Percentiles rank a stretch among this genome's conserved stretches.
These are phyloP conservation scores for Leucoraja ocellata DNA, from an alignment of 2,797 vertebrate species.

Conservation along the genomic window DNA sequence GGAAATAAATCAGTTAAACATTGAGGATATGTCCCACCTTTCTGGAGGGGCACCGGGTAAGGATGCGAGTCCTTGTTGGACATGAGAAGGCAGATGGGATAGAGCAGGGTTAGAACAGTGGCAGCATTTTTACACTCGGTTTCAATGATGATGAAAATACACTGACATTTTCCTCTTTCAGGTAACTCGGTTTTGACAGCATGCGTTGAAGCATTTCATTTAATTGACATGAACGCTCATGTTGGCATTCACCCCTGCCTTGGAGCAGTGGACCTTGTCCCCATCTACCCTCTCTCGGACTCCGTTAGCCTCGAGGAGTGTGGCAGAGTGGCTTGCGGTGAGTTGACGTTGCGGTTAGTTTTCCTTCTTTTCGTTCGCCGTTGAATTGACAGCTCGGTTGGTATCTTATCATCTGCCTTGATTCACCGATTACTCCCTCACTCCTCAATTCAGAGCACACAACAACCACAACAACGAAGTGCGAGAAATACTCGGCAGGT, in stretches of 20 bases:
- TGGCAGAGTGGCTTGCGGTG: slow-evolving; percentile 61
- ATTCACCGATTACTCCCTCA: not conserved
- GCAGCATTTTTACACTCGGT: not conserved
- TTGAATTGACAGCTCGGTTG: not conserved
- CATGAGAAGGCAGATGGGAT: not conserved
- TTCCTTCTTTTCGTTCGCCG: not conserved
- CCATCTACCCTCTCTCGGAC: slow-evolving; percentile 66
- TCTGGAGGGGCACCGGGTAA: too few species aligned
- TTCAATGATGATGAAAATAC: not conserved
- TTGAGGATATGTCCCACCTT: too few species aligned
- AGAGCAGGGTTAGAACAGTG: not conserved
- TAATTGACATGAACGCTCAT: slow-evolving; percentile 60
- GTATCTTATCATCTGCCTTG: not conserved
- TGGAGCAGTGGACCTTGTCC: slow-evolving; percentile 67
- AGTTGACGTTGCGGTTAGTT: slow-evolving; percentile 33
- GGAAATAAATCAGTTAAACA: too few species aligned
- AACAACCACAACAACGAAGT: not conserved
- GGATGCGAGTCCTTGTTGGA: not conserved
- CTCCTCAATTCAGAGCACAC: not conserved
- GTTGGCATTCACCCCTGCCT: slow-evolving; percentile 65
- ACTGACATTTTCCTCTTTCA: slow-evolving; percentile 44
- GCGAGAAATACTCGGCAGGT: too few species aligned
- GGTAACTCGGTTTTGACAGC: slow-evolving; percentile 61
- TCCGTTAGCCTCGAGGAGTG: slow-evolving; percentile 61
- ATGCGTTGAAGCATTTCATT: slow-evolving; percentile 56